Percentiles rank a stretch among this genome's conserved stretches.
Conservation (phyloP, 1,140 invertebrate genomes). For the Calephelis virginiensis region DNA sequence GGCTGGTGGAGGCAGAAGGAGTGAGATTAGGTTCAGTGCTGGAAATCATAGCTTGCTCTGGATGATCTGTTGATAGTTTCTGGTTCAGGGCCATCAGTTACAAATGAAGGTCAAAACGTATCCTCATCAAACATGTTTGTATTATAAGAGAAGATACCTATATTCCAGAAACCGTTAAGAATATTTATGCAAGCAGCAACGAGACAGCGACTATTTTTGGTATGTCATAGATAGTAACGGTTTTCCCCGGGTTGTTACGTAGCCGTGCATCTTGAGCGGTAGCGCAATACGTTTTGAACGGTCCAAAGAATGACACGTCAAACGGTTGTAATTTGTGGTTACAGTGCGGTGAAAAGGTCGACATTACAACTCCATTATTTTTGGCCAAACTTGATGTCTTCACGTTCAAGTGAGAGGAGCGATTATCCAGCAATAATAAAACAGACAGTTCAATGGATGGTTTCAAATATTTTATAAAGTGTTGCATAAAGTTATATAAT, state of each 20-base stretch:
- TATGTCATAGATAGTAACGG: conserved; percentile 31
- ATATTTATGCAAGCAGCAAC: conserved; percentile 35
- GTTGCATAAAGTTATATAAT: conserved; percentile 11
- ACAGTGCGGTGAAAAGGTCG: conserved; percentile 31
- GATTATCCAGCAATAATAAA: conserved; percentile 19
- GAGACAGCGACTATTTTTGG: conserved; percentile 29
- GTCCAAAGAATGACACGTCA: conserved; percentile 29
- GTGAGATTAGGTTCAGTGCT: conserved; percentile 28
- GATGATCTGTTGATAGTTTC: conserved; percentile 24
- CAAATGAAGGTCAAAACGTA: conserved; percentile 40
- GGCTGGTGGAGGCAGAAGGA: conserved; percentile 32
- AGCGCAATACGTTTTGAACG: conserved; percentile 28
- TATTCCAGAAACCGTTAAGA: conserved; percentile 35
- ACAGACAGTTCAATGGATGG: conserved; percentile 15
- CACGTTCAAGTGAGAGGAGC: conserved; percentile 12
- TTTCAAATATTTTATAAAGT: conserved; percentile 19
- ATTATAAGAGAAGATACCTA: conserved; percentile 45
- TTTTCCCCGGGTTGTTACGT: conserved; percentile 36
- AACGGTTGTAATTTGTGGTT: conserved; percentile 33
- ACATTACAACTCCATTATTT: conserved; percentile 5
- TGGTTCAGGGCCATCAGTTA: conserved; percentile 33
- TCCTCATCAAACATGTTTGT: conserved; percentile 37
- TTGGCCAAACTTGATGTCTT: conserved; percentile 8
- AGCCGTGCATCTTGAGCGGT: conserved; percentile 30
- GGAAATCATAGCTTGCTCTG: conserved; percentile 21